Conservation (phyloP, 37 sponge, comb jelly and placozoan genomes). For the Ephydatia muelleri region DNA sequence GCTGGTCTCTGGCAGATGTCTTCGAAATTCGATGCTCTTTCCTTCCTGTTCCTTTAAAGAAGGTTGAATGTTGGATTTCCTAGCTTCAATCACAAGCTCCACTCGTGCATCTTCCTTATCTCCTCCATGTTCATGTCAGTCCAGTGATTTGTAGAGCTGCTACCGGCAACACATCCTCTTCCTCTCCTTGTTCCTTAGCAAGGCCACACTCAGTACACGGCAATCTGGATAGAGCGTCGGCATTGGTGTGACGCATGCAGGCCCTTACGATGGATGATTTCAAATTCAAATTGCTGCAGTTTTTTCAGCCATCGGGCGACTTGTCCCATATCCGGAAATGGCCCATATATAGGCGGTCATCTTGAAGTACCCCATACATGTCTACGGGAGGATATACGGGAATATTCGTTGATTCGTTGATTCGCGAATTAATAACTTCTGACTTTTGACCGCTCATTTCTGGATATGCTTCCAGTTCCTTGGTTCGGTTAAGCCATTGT, state of each 20-base stretch:
- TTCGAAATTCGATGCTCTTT: not conserved
- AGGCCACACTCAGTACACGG: conserved; percentile 41
- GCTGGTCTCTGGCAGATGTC: conserved; percentile 32
- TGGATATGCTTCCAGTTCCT: conserved; percentile 23
- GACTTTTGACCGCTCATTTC: too few species aligned
- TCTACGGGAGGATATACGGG: too few species aligned
- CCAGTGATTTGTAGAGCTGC: not conserved
- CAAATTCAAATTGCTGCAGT: conserved; percentile 39
- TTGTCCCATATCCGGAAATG: too few species aligned
- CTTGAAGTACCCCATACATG: too few species aligned
- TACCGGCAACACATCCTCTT: not conserved
- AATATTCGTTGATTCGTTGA: too few species aligned
- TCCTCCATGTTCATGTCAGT: conserved; percentile 12
- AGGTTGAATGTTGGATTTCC: not conserved
- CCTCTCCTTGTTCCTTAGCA: not conserved
- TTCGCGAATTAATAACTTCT: too few species aligned
- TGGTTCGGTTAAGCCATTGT: conserved; percentile 7
- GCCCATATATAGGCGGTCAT: too few species aligned
- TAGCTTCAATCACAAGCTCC: not conserved
- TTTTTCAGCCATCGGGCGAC: conserved; percentile 39
- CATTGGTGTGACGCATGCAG: conserved; percentile 28
- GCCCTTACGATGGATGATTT: conserved; percentile 24
- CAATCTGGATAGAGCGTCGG: conserved; percentile 40
- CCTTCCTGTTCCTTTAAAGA: not conserved
- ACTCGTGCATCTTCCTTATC: conserved; percentile 9